These are phyloP conservation scores for Bombus soroeensis DNA, from an alignment of 1,140 invertebrate genomes.

Conservation along the genomic window DNA sequence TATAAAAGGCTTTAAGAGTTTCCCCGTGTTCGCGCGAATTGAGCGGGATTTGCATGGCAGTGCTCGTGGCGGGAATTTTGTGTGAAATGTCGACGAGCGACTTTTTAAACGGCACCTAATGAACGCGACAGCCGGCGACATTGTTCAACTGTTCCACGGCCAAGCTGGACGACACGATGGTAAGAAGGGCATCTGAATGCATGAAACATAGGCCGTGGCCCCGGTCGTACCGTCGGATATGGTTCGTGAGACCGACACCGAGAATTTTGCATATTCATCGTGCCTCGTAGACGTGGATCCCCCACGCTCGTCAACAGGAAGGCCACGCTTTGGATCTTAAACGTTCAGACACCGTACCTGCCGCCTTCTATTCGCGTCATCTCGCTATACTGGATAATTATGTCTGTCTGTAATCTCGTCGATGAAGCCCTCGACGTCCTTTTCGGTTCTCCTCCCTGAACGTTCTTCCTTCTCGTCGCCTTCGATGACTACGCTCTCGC, in stretches of 20 bases:
- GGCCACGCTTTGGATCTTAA: constrained; percentile 50
- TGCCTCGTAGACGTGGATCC: constrained; percentile 2
- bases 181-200: constrained; percentile 75
- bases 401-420: constrained; percentile 54
- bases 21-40: constrained; percentile 63
- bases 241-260: constrained; percentile 44
- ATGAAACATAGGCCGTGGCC: constrained; percentile 67
- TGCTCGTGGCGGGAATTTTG: constrained; percentile 56
- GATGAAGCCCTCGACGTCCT: constrained; percentile 1
- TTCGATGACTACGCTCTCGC: constrained; percentile 20
- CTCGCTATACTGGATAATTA: constrained; percentile 55
- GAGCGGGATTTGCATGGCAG: constrained; percentile 66
- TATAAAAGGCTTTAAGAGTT: constrained; percentile 69
- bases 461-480: neutral
- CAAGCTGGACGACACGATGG: constrained; percentile 18
- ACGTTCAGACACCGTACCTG: constrained; percentile 8
- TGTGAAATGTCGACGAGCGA: constrained; percentile 62
- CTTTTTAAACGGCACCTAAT: constrained; percentile 70
- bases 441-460: neutral
- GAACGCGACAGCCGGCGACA: constrained; percentile 59
- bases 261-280: constrained; percentile 73
- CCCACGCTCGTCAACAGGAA: constrained; percentile 42
- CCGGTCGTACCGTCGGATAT: constrained; percentile 39
- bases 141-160: constrained; percentile 49
- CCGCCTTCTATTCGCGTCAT: neutral